Conservation (phyloP, 1,140 invertebrate species). For the Sitophilus oryzae region DNA sequence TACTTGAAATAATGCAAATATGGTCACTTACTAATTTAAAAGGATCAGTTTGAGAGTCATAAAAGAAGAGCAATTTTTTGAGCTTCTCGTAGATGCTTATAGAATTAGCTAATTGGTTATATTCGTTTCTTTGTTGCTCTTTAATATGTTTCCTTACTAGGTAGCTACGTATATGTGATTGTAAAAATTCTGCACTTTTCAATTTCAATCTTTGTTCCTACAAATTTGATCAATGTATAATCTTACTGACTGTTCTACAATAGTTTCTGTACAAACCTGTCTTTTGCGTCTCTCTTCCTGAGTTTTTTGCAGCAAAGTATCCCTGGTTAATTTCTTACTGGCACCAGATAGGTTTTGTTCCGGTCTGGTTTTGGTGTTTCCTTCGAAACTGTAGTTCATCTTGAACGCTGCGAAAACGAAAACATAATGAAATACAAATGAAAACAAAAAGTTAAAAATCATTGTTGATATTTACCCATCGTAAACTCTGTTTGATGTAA, state of each 20-base stretch:
- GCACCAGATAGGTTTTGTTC: constrained; percentile 86
- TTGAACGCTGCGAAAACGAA: constrained; percentile 34
- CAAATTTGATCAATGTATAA: not conserved
- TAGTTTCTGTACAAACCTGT: constrained; percentile 54
- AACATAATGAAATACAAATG: no score
- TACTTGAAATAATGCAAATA: constrained; percentile 4
- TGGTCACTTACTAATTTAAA: constrained; percentile 59
- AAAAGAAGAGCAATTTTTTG: constrained; percentile 70
- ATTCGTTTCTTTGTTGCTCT: constrained; percentile 57
- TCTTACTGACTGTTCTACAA: not conserved
- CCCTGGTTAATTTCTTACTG: constrained; percentile 68
- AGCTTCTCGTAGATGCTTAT: constrained; percentile 52
- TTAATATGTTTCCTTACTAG: constrained; percentile 61
- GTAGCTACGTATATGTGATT: constrained; percentile 73
- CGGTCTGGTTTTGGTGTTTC: constrained; percentile 80
- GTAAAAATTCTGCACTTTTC: constrained; percentile 67
- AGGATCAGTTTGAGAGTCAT: constrained; percentile 60
- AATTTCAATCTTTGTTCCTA: constrained; percentile 62
- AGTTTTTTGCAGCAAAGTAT: constrained; percentile 70
- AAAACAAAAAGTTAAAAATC: no score
- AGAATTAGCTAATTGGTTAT: constrained; percentile 55
- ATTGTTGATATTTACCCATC: no score
- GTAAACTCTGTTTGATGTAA: no score
- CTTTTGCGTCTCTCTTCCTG: constrained; percentile 79
- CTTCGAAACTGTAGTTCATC: constrained; percentile 81